Conservation (phyloP, 1,140 invertebrate genomes). For the Coptotermes formosanus region DNA sequence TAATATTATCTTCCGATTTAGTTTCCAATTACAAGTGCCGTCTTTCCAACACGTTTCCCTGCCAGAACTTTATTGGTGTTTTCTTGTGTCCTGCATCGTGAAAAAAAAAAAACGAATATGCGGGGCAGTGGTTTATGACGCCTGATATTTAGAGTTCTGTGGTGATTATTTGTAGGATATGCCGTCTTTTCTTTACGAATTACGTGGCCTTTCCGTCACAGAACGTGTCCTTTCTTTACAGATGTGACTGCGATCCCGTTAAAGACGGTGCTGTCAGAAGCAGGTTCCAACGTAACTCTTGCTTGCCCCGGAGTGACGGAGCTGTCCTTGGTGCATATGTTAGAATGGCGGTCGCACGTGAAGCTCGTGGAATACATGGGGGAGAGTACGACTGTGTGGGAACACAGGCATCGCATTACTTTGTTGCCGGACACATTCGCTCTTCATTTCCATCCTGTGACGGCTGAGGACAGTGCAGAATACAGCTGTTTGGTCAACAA, state of each 20-base stretch:
- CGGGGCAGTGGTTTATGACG: no score
- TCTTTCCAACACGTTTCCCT: no score
- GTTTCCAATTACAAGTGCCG: no score
- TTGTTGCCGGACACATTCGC: slow-evolving; percentile 61
- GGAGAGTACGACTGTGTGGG: slow-evolving; percentile 54
- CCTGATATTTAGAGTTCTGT: no score
- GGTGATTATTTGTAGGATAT: no score
- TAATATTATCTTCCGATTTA: no score
- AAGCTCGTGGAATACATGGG: slow-evolving; percentile 54
- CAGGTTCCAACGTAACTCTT: slow-evolving; percentile 63
- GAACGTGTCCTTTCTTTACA: slow-evolving; percentile 34
- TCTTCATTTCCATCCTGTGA: slow-evolving; percentile 61
- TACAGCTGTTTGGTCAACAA: slow-evolving; percentile 68
- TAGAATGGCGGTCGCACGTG: slow-evolving; percentile 59
- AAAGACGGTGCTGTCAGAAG: slow-evolving; percentile 57
- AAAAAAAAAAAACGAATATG: no score
- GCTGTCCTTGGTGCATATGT: slow-evolving; percentile 58
- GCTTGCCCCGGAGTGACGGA: slow-evolving; percentile 65
- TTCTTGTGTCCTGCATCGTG: no score
- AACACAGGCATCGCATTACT: slow-evolving; percentile 54
- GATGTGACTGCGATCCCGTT: slow-evolving; percentile 56
- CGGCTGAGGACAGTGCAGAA: slow-evolving; percentile 61
- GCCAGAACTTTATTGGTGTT: no score
- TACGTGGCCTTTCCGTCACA: no score
- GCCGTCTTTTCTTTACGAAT: no score